A percentile compares a stretch with the other conserved stretches of the same genome.
Evolutionary conservation across 2,113 vertebrate species (phyloP).

Genomic region (Melanostigma gelatinosum): DNA sequence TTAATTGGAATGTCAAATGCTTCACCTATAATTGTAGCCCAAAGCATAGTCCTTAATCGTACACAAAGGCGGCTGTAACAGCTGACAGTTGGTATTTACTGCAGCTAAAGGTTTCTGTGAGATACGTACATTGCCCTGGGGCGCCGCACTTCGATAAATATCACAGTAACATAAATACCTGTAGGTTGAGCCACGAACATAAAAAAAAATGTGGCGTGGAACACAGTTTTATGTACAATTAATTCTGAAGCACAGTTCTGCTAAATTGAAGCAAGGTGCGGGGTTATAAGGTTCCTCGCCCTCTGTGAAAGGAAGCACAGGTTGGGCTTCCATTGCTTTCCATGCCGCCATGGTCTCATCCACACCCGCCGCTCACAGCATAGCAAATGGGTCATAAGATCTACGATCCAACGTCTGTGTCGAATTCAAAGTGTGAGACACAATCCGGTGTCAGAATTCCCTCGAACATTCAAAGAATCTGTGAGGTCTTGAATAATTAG

Average conservation of each 20-base stretch:
- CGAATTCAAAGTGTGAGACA: conserved; percentile 25
- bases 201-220: conserved; percentile 26
- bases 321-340: neutral
- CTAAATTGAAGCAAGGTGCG: conserved; percentile 30
- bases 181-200: conserved; percentile 8
- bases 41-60: conserved; percentile 19
- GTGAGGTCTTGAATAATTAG: conserved; percentile 37
- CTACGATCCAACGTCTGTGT: conserved; percentile 20
- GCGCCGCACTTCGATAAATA: conserved; percentile 29
- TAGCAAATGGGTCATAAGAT: conserved; percentile 28
- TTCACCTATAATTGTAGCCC: conserved; percentile 15
- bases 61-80: conserved; percentile 6
- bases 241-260: conserved; percentile 35
- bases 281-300: neutral
- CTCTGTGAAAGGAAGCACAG: neutral
- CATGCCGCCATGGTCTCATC: neutral
- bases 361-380: neutral
- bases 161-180: conserved; percentile 25
- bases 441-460: conserved; percentile 6
- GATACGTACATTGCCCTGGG: neutral
- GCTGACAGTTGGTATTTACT: conserved; percentile 30
- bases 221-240: conserved; percentile 27
- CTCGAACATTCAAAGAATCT: conserved; percentile 26
- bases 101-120: conserved; percentile 23
- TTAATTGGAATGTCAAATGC: conserved; percentile 27